A percentile compares a stretch with the other conserved stretches of the same genome.
phyloP scores from a whole-genome alignment of 2,113 vertebrate genomes.

The Pavo muticus region DNA sequence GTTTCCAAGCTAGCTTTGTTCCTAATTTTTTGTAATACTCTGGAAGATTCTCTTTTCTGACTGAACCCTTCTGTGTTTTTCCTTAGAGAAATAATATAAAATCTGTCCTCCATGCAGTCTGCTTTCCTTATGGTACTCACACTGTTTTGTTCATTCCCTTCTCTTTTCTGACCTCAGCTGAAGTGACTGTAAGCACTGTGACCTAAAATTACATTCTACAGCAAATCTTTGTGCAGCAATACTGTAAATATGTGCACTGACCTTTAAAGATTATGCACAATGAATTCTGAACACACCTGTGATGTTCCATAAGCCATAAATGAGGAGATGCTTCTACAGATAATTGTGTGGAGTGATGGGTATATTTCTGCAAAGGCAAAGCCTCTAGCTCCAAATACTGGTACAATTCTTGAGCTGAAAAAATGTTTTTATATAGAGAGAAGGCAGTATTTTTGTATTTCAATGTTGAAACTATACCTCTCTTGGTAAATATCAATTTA shows the following conservation, averaged over 20 bases:
- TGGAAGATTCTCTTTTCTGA: neutral
- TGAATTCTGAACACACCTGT: constrained; percentile 23
- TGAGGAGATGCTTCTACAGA: neutral
- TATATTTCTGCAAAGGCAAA: neutral
- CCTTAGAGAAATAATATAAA: neutral
- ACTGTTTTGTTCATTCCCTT: neutral
- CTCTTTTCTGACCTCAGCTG: neutral
- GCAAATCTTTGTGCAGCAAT: neutral
- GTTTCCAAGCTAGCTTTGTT: neutral
- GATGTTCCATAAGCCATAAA: neutral
- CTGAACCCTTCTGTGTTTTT: neutral
- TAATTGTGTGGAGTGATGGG: neutral
- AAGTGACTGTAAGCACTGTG: neutral
- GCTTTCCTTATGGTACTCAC: neutral
- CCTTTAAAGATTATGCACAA: constrained; percentile 11
- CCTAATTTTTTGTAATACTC: neutral
- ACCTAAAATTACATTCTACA: neutral
- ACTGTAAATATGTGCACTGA: constrained; percentile 5
- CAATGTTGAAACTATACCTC: neutral
- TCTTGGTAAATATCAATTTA: neutral
- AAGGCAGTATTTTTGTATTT: neutral
- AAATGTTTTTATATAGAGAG: neutral
- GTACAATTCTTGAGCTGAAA: neutral
- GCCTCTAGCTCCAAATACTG: neutral
- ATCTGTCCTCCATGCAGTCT: neutral